Conservation (phyloP, 1,140 invertebrate species). For the Rhyzopertha dominica region DNA sequence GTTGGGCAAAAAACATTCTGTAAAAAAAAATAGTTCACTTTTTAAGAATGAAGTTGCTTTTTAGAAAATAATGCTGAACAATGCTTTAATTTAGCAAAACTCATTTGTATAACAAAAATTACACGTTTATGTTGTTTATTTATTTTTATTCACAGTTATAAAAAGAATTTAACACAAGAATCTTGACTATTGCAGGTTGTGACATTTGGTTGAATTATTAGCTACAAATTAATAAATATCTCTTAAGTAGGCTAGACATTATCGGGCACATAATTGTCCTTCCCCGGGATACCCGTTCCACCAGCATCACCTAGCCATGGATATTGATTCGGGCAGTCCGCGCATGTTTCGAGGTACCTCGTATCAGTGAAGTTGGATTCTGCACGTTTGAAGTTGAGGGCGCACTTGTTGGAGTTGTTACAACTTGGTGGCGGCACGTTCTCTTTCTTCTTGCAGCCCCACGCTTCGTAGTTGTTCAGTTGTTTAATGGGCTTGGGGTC, state of each 20-base stretch:
- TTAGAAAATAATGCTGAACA: too few relatives aligned
- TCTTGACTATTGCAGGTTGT: not conserved
- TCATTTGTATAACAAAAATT: too few relatives aligned
- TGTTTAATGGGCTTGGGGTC: conserved; percentile 70
- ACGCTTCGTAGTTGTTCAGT: conserved; percentile 69
- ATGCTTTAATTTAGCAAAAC: too few relatives aligned
- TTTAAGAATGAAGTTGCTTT: too few relatives aligned
- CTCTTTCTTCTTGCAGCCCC: conserved; percentile 72
- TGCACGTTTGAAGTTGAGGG: conserved; percentile 70
- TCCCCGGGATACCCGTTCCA: conserved; percentile 71
- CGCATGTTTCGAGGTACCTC: conserved; percentile 84
- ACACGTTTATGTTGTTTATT: too few relatives aligned
- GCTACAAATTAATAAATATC: not conserved
- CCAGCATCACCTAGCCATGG: conserved; percentile 82
- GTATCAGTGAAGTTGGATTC: conserved; percentile 72
- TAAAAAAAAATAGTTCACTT: too few relatives aligned
- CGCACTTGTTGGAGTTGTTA: conserved; percentile 79
- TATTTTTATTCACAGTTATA: too few relatives aligned
- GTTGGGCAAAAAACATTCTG: too few relatives aligned
- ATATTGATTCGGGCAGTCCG: conserved; percentile 79
- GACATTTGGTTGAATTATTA: too few relatives aligned
- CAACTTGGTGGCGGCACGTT: conserved; percentile 67
- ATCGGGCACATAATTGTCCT: conserved; percentile 77
- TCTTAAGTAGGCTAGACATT: conserved; percentile 45
- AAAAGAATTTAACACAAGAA: not conserved